These are phyloP conservation scores for Rhadina sibilatrix DNA, from an alignment of 2,113 vertebrate genomes.

Conservation along the genomic window DNA sequence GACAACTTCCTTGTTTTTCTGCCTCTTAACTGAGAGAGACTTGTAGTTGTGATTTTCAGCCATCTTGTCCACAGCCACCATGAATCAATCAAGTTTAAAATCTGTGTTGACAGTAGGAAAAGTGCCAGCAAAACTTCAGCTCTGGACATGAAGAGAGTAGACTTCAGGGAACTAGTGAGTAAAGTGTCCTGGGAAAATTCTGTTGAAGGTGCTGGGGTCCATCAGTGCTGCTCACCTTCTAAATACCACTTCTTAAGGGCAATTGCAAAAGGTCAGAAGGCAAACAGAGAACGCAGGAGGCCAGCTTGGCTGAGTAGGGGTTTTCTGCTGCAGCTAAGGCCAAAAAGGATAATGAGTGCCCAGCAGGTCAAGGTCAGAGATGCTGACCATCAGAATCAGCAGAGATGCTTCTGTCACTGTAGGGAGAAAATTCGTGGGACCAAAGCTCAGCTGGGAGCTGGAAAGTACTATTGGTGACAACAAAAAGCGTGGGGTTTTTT, in stretches of 20 bases:
- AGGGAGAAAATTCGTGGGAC: not conserved
- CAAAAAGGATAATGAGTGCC: not conserved
- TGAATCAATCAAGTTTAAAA: not conserved
- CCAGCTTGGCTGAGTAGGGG: not conserved
- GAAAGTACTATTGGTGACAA: not conserved
- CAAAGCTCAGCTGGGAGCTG: not conserved
- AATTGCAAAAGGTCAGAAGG: not conserved
- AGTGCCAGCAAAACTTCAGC: not conserved
- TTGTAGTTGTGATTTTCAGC: not conserved
- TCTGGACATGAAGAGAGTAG: not conserved
- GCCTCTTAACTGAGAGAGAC: not conserved
- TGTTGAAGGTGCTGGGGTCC: not conserved
- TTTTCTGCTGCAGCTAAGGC: not conserved
- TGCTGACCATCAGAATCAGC: no score
- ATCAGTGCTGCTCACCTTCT: not conserved
- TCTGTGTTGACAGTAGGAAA: not conserved
- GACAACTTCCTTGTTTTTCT: rapidly evolving
- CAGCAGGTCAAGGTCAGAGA: no score
- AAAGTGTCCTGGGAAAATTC: not conserved
- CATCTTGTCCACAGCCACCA: not conserved
- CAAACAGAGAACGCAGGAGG: not conserved
- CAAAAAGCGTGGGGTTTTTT: not conserved
- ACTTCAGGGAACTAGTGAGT: not conserved
- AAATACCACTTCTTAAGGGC: not conserved
- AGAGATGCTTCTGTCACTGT: not conserved